Base-by-base conservation (phyloP, 1,140 invertebrate species). In the Drosophila kohkoa region DNA sequence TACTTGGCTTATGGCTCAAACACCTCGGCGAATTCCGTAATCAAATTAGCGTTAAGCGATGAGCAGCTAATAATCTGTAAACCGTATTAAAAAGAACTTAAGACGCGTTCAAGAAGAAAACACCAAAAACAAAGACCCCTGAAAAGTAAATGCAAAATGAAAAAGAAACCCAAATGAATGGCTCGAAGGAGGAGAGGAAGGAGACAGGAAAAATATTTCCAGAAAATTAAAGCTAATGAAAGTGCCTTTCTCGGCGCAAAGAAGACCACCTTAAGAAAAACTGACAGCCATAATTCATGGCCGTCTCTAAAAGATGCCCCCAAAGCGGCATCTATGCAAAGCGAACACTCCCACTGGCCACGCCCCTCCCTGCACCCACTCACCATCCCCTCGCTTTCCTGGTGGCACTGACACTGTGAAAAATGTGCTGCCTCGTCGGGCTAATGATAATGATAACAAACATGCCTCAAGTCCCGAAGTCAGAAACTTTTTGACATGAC, bases 201-300 rank as follows among this genome's bases (percentile, higher is more conserved):
- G 69, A 63, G 11, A 43, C 11, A 43, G 66, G 71, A n/a, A 69
- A 90, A 90, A 91, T 91, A 91, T 82, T 91, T 91, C 77, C 77
- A 81, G 72, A 82, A 91, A 91, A 91, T 91, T 91, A 78, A 91
- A 89, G 89, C 89, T 91, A 91, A 91, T 91, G 89, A 91, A 91
- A 91, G 88, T 86, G 79, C 76, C 80, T 79, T 41, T 28, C 45
- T 35, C 30, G 8, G 32, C 60, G 49, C 38, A 28, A 16, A 43
- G 41, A 68, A 51, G 43, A 71, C 54, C 74, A 88, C 83, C 83
- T 87, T 69, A 83, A 77, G 88, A 91, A 91, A 85, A 79, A 90
- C 88, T 85, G 83, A 71, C 76, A 79, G 68, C 82, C 81, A 90
- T 90, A 90, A 85, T 88, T 90, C 88, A 90, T 91, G 87, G 52